These are phyloP conservation scores for Carcina quercana DNA, from an alignment of 2,888 invertebrate genomes.

Conservation along the genomic window DNA sequence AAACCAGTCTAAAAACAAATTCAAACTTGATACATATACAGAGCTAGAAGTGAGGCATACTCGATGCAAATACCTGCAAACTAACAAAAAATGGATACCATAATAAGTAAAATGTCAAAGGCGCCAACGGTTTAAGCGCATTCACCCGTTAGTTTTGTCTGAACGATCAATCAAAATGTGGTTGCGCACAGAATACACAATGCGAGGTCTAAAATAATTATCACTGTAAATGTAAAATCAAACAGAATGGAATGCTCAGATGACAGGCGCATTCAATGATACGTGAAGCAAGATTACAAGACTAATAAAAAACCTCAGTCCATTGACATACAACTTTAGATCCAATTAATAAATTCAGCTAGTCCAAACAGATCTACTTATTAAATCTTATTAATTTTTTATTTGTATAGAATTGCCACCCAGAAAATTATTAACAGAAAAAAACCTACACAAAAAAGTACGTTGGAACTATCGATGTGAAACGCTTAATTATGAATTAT, in stretches of 20 bases:
- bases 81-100: no score
- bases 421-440: no score
- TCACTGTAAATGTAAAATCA: conserved; percentile 37
- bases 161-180: no score
- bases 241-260: conserved; percentile 45
- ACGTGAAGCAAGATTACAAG: conserved; percentile 16
- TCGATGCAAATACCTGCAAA: no score
- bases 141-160: no score
- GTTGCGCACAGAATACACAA: neutral
- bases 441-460: conserved; percentile 20
- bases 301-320: neutral
- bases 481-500: conserved; percentile 57
- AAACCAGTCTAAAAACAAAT: no score
- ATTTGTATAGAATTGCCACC: conserved; percentile 23
- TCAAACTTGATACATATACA: no score
- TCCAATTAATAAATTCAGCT: neutral
- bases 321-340: neutral
- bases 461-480: conserved; percentile 40
- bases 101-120: no score
- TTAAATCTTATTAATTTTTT: neutral
- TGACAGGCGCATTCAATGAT: conserved; percentile 44
- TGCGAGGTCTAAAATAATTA: conserved; percentile 16
- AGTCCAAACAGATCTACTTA: neutral
- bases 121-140: no score
- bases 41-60: no score